Conservation (phyloP, 2,113 vertebrate genomes). For the Uria lomvia region DNA sequence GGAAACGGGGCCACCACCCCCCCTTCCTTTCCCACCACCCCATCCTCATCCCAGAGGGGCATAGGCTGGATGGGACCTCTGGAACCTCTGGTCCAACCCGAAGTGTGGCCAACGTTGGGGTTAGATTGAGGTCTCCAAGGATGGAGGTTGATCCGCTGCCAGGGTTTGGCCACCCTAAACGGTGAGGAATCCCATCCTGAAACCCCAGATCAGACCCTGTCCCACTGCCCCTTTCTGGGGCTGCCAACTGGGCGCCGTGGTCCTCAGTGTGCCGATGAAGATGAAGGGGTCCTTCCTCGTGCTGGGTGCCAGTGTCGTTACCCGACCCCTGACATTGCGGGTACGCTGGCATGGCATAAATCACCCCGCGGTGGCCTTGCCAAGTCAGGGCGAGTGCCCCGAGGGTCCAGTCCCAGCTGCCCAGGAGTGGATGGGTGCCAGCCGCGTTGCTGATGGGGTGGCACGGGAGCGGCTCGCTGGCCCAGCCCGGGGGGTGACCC, state of each 20-base stretch:
- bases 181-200: background rate
- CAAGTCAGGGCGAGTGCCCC: background rate
- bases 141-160: background rate
- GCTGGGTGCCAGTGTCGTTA: accelerated
- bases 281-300: background rate
- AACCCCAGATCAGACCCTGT: background rate
- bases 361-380: background rate
- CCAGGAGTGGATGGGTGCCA: background rate
- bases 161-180: background rate
- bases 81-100: background rate
- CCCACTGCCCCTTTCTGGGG: background rate
- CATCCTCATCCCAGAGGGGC: background rate
- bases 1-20: accelerated
- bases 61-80: background rate
- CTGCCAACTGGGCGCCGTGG: background rate
- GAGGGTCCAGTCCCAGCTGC: background rate
- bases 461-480: background rate
- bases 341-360: background rate
- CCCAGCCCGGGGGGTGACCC: background rate
- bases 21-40: background rate
- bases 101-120: accelerated
- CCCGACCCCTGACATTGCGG: accelerated
- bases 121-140: background rate
- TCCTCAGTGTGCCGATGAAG: accelerated
- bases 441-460: background rate